phyloP scores from a whole-genome alignment of 2,113 vertebrate species.

The Marmota monax region DNA sequence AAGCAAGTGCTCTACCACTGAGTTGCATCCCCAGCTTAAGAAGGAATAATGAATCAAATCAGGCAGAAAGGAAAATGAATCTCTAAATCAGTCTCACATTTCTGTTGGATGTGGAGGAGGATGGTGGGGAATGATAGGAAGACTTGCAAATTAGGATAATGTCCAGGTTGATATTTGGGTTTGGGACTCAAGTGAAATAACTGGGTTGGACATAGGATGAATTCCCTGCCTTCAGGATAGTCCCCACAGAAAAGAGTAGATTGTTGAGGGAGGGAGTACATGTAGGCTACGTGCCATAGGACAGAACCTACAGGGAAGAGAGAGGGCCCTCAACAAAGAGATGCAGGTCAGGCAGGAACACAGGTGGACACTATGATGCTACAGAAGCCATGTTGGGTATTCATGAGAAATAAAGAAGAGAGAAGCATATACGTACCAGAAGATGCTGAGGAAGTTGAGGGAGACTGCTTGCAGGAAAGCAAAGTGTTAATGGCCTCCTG shows the following conservation, averaged over 20 bases:
- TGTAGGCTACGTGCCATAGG: not conserved
- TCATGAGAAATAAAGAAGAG: not conserved
- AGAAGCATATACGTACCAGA: not conserved
- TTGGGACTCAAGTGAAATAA: not conserved
- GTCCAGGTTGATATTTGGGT: not conserved
- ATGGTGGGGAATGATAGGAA: not conserved
- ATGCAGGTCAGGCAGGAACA: not conserved
- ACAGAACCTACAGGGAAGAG: not conserved
- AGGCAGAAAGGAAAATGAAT: not conserved
- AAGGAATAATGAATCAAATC: not conserved
- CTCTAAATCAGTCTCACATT: not conserved
- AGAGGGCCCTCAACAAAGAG: not conserved
- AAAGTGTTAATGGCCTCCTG: not conserved
- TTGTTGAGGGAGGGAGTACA: not conserved
- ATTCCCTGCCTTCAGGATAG: not conserved
- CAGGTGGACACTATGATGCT: not conserved
- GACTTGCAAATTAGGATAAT: not conserved
- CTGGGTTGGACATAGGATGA: not conserved
- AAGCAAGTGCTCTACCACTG: not conserved
- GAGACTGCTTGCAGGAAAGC: not conserved
- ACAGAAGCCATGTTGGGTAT: not conserved
- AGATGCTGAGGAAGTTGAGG: not conserved
- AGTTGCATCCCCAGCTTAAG: not conserved
- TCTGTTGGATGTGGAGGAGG: not conserved
- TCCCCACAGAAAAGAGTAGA: not conserved